A percentile compares a stretch with the other conserved stretches of the same genome.
These are phyloP conservation scores for Palloptera scutellata DNA, from an alignment of 2,888 invertebrate species.

Conservation along the genomic window DNA sequence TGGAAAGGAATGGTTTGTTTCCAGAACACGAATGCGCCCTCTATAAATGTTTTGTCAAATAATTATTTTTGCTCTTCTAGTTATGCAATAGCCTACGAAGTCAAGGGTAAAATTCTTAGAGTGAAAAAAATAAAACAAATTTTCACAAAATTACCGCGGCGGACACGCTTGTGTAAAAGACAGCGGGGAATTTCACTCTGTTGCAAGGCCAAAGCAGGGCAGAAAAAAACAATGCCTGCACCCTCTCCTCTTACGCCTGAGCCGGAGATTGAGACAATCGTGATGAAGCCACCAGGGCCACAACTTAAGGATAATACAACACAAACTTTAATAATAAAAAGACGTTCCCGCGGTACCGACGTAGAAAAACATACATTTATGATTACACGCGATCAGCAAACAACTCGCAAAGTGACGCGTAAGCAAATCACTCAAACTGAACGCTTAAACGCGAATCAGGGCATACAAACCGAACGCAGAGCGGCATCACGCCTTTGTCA, in stretches of 20 bases:
- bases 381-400: conserved; percentile 24
- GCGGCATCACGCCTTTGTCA: conserved; percentile 14
- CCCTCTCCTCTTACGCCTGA: not conserved
- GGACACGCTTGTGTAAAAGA: conserved; percentile 8
- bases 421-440: conserved; percentile 31
- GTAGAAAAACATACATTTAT: conserved; percentile 8
- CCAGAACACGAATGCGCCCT: not conserved
- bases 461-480: conserved; percentile 23
- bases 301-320: conserved; percentile 18
- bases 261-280: not conserved
- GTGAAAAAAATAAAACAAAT: conserved; percentile 25
- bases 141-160: conserved; percentile 9
- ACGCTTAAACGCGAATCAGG: not conserved
- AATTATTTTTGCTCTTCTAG: not conserved
- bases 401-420: conserved; percentile 10
- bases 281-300: not conserved
- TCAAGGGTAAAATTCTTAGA: conserved; percentile 28
- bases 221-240: conserved; percentile 1
- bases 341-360: conserved; percentile 19
- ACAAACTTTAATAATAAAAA: conserved; percentile 15
- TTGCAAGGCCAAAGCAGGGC: not conserved
- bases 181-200: conserved; percentile 9
- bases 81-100: conserved; percentile 27
- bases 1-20: conserved; percentile 36
- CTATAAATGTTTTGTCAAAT: not conserved